Evolutionary conservation across 2,797 vertebrate genomes (phyloP), one percentile per base, ranked within the genome.

Genomic region (Pagetopsis macropterus): DNA sequence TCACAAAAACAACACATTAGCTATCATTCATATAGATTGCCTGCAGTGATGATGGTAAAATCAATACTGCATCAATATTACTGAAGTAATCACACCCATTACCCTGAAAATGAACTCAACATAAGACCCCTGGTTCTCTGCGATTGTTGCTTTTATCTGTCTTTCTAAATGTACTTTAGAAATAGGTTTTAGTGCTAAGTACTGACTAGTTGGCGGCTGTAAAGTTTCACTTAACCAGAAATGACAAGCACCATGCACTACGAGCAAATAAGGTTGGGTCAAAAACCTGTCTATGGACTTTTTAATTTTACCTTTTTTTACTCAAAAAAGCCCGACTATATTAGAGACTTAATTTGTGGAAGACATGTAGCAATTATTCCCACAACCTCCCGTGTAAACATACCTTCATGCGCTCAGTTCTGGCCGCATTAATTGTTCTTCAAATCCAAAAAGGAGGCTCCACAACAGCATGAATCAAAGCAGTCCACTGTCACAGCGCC

Each of bases 341-440:
- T 2, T 59, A 16, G 1, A 55, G 9, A 19, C 1, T 9, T 0
- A 12, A 19, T 64, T 10, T 51, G n/a, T 44, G 11, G 1, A 59
- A 15, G 10, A 14, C 4, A 16, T 3, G 12, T 1, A 8, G 16
- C 2, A 54, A 57, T 60, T 27, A 50, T 51, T 19, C 9, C 10
- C 49, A 5, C n/a, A 57, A 12, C 40, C 8, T 16, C 49, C 61
- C 23, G 17, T 54, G 46, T 33, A 33, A 72, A 83, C 89, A 19
- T 90, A 93, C 92, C 92, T 92, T 93, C 89, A 92, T 91, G 69
- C 87, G 87, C 86, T 85, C 71, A 14, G 27, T 56, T 67, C 65
- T 58, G 56, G 37, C 54, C 37, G 41, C 85, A 83, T 89, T 77
- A 83, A 91, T 70, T 81, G 73, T 78, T 85, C 56, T 70, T 71